Conservation (phyloP, 64 coral and sea anemone genomes). For the Actinia tenebrosa region DNA sequence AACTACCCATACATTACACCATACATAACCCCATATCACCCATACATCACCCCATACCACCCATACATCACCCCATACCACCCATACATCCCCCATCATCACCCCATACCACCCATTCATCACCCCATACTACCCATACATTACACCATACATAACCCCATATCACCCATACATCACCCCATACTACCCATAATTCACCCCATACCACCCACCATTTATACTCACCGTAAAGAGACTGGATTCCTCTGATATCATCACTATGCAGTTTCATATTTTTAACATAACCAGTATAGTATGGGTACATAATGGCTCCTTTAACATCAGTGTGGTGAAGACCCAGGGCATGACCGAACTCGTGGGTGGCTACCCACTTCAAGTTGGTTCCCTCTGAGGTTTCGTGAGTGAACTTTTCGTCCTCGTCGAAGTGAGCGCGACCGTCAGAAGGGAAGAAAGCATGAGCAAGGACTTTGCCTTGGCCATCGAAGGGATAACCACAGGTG, state of each 20-base stretch:
- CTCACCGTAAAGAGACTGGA: constrained; percentile 57
- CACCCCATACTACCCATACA: no score
- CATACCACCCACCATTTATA: not conserved
- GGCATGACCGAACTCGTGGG: constrained; percentile 65
- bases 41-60: no score
- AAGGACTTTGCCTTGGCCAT: constrained; percentile 32
- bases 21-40: no score
- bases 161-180: no score
- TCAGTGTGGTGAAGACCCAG: constrained; percentile 45
- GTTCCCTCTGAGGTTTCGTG: not conserved
- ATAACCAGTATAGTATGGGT: constrained; percentile 58
- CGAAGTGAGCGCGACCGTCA: constrained; percentile 55
- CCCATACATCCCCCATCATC: no score
- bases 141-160: no score
- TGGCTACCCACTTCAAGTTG: constrained; percentile 46
- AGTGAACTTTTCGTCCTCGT: constrained; percentile 50
- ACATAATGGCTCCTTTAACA: constrained; percentile 40
- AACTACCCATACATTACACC: no score
- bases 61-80: no score
- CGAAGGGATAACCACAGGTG: constrained; percentile 34
- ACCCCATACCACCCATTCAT: no score
- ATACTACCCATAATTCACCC: no score
- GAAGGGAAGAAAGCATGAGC: constrained; percentile 57
- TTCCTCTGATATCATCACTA: constrained; percentile 47
- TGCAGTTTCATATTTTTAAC: constrained; percentile 35